Percentiles rank a stretch among this genome's conserved stretches.
Evolutionary conservation across 2,113 vertebrate genomes (phyloP).

Genomic region (Copsychus sechellarum): DNA sequence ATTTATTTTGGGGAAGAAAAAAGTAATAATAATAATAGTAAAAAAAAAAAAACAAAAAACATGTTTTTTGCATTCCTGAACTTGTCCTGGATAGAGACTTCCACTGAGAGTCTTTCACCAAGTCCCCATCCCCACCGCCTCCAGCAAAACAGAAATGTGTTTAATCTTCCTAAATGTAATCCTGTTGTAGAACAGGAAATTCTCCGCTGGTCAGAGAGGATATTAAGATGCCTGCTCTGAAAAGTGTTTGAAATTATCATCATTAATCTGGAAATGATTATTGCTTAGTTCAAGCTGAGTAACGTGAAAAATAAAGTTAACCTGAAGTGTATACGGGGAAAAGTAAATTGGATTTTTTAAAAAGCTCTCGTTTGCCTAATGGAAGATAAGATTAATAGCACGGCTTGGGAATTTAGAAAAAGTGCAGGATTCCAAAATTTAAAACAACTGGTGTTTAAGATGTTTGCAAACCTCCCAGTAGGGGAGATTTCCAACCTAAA

Average conservation of each 20-base stretch:
- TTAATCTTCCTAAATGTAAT: slow-evolving; percentile 64
- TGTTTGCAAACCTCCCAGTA: not conserved
- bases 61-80: not conserved
- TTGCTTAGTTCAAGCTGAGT: slow-evolving; percentile 59
- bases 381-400: slow-evolving; percentile 61
- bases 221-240: slow-evolving; percentile 55
- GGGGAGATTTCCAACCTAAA: not conserved
- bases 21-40: too few species aligned
- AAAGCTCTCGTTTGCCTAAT: slow-evolving; percentile 49
- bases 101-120: not conserved
- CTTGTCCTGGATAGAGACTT: not conserved
- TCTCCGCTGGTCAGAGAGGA: slow-evolving; percentile 52
- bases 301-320: slow-evolving; percentile 65
- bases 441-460: not conserved
- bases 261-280: slow-evolving; percentile 67
- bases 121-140: not conserved
- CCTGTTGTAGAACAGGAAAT: slow-evolving; percentile 66
- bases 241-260: slow-evolving; percentile 62
- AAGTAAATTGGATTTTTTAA: slow-evolving; percentile 58
- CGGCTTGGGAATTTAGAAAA: not conserved
- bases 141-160: slow-evolving; percentile 3
- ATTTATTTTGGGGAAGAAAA: not conserved
- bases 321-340: slow-evolving; percentile 37
- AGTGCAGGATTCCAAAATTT: not conserved
- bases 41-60: too few species aligned